Evolutionary conservation across 1,140 invertebrate species (phyloP).

Genomic region (Pararge aegeria): DNA sequence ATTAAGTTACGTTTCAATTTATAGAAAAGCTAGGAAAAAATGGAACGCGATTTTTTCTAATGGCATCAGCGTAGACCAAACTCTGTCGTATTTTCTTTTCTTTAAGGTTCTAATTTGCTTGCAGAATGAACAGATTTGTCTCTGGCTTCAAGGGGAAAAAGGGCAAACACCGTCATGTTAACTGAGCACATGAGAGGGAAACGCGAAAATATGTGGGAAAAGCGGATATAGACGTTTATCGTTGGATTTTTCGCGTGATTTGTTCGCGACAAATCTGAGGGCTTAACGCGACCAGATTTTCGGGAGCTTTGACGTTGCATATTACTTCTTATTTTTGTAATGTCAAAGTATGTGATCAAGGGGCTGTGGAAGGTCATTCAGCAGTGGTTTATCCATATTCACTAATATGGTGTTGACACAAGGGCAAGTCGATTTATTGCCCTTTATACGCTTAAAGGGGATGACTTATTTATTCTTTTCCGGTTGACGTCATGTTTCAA

Average conservation of each 20-base stretch:
- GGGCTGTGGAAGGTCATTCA: constrained; percentile 29
- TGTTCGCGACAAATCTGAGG: constrained; percentile 71
- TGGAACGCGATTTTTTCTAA: constrained; percentile 55
- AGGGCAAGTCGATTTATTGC: constrained; percentile 67
- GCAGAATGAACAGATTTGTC: constrained; percentile 21
- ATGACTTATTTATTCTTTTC: constrained; percentile 64
- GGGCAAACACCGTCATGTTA: constrained; percentile 75
- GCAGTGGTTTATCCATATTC: constrained; percentile 49
- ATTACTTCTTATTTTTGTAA: constrained; percentile 3
- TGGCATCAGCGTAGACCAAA: constrained; percentile 13
- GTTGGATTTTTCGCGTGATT: constrained; percentile 76
- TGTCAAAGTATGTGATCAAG: constrained; percentile 14
- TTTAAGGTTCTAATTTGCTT: constrained; percentile 32
- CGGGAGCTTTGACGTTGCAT: constrained; percentile 31
- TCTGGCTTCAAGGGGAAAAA: constrained; percentile 54
- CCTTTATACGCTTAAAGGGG: constrained; percentile 60
- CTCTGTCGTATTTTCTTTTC: constrained; percentile 1
- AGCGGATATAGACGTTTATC: constrained; percentile 78
- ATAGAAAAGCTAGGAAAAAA: constrained; percentile 50
- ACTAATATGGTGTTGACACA: constrained; percentile 71
- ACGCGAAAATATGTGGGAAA: constrained; percentile 77
- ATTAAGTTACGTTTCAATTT: constrained; percentile 14
- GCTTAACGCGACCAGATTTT: constrained; percentile 51
- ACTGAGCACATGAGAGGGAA: constrained; percentile 78
- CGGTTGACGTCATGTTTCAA: constrained; percentile 46